phyloP scores from a whole-genome alignment of 2,113 vertebrate genomes.

The Chionomys nivalis region DNA sequence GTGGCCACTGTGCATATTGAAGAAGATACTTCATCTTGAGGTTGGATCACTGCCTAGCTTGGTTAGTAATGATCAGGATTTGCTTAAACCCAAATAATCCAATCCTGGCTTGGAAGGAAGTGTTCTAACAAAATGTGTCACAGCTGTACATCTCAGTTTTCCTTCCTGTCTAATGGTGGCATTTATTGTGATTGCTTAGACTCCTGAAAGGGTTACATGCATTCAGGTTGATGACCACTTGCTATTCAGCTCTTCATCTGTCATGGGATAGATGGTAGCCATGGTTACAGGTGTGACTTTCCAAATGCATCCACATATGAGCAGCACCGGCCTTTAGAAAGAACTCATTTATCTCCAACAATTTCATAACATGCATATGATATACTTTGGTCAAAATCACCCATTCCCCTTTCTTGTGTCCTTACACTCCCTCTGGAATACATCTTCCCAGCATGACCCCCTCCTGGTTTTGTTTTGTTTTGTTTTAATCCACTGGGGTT shows the following conservation, averaged over 20 bases:
- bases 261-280: background rate
- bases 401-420: too few species aligned
- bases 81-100: slow-evolving; percentile 55
- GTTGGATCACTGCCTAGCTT: slow-evolving; percentile 6
- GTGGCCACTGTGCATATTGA: slow-evolving; percentile 54
- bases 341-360: background rate
- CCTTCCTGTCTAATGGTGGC: slow-evolving; percentile 21
- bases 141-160: slow-evolving; percentile 7
- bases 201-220: background rate
- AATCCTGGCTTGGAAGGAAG: background rate
- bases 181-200: slow-evolving; percentile 40
- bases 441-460: background rate
- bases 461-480: background rate
- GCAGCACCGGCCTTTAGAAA: background rate
- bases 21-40: slow-evolving; percentile 50
- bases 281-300: background rate
- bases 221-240: background rate
- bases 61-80: slow-evolving; percentile 39
- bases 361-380: background rate
- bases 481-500: background rate
- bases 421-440: background rate
- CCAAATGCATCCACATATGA: background rate
- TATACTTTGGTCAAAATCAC: background rate
- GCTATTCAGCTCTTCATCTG: background rate
- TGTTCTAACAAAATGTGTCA: background rate